Evolutionary conservation across 2,888 invertebrate genomes (phyloP), one percentile per base, ranked within the genome.

Genomic region (Cantharis flavilabris): DNA sequence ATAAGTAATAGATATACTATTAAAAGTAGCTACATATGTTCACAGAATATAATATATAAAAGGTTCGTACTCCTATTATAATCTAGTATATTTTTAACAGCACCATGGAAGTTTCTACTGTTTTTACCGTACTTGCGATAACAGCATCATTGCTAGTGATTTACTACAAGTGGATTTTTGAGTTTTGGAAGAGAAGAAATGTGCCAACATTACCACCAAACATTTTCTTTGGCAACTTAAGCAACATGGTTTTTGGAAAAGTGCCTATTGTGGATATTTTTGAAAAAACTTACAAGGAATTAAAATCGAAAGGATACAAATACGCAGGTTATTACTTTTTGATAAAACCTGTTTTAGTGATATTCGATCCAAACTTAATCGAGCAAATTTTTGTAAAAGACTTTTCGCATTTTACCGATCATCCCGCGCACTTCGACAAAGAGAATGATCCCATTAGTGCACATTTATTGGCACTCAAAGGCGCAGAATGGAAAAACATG

Each of bases 401-500:
- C 79, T 89, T 89, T 72, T 84, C 87, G 3, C 86, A 89, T 79
- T 90, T 89, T 80, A 85, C 86, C 7, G 88, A 89, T 76, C 85
- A 89, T 65, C 88, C 89, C 65, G 85, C 88, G 63, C 86, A 86
- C 18, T 86, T 87, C 1, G 86, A 87, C 3, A 85, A 85, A 14
- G 86, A 88, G 71, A 86, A 84, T 69, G 88, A 88, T 74, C 87
- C 87, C 13, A 83, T 88, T 26, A 86, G 85, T 1, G 86, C 85
- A 83, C 85, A 85, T 64, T 76, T 88, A 10, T 80, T 89, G 69
- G 86, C 86, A 3, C 76, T 89, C 26, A 87, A 86, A 26, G 90
- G 89, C 62, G 86, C 87, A 0, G 86, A 87, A 3, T 91, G 91
- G 91, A 89, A 88, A 79, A 87, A 86, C 62, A 82, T 90, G 10